Conservation (phyloP, 2,888 invertebrate species). For the Leptodirus hochenwartii region DNA sequence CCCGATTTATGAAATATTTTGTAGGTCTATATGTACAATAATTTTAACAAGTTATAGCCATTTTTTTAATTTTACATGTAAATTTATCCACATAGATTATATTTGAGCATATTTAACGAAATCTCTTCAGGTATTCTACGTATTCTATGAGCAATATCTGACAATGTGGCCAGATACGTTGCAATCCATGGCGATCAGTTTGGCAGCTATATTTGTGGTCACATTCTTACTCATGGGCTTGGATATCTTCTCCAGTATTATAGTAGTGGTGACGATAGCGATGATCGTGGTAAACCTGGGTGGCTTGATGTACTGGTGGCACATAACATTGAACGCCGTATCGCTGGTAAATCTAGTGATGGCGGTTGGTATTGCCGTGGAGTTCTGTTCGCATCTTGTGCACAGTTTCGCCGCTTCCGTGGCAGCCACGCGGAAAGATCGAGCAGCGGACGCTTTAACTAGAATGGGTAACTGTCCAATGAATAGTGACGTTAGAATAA, state of each 20-base stretch:
- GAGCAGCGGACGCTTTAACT: conserved; percentile 69
- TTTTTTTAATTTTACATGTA: too few species aligned
- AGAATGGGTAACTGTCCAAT: too few species aligned
- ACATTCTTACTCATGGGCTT: conserved; percentile 86
- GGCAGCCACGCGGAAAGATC: conserved; percentile 46
- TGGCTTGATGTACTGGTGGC: conserved; percentile 95
- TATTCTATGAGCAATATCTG: conserved; percentile 97
- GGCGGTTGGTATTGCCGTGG: conserved; percentile 96
- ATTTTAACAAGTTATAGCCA: too few species aligned
- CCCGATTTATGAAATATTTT: too few species aligned
- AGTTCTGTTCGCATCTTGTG: conserved; percentile 95
- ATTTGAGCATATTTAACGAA: too few species aligned
- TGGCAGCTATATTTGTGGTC: conserved; percentile 85
- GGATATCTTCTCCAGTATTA: conserved; percentile 77
- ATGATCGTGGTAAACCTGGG: conserved; percentile 89
- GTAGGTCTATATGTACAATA: too few species aligned
- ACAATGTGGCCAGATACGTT: conserved; percentile 88
- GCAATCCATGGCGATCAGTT: conserved; percentile 71
- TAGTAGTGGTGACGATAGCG: conserved; percentile 76
- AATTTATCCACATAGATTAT: too few species aligned
- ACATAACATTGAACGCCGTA: conserved; percentile 88
- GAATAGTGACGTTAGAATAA: too few species aligned
- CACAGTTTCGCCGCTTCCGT: conserved; percentile 77
- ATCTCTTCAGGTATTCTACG: too few species aligned
- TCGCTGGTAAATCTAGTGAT: conserved; percentile 93